Evolutionary conservation across 2,888 invertebrate species (phyloP).

Genomic region (Lacanobia wlatinum): DNA sequence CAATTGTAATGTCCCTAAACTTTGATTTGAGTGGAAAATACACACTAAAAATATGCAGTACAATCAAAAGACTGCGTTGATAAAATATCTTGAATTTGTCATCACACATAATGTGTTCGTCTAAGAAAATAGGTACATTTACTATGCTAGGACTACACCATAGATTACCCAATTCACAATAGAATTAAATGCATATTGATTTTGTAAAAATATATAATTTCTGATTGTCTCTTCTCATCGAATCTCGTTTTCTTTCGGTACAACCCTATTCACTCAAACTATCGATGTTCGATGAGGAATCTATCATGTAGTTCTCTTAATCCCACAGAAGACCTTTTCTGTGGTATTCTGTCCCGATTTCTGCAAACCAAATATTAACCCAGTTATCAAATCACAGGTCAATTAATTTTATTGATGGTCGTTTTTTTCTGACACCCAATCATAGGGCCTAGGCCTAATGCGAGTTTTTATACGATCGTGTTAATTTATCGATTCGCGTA

Average conservation of each 20-base stretch:
- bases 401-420: not conserved
- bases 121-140: conserved; percentile 52
- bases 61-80: conserved; percentile 12
- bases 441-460: not conserved
- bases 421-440: not conserved
- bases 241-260: not conserved
- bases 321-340: not conserved
- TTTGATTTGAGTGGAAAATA: conserved; percentile 15
- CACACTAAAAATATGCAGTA: conserved; percentile 12
- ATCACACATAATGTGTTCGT: conserved; percentile 31
- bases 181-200: not conserved
- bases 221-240: not conserved
- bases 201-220: conserved; percentile 34
- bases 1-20: conserved; percentile 58
- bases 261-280: not conserved
- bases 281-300: not conserved
- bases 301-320: conserved; percentile 32
- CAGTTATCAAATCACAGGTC: not conserved
- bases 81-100: conserved; percentile 42
- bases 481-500: too few relatives aligned
- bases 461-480: too few relatives aligned
- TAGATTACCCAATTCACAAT: conserved; percentile 5
- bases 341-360: not conserved
- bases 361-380: conserved; percentile 19
- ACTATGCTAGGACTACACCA: conserved; percentile 17